Base-by-base conservation (phyloP, 2,113 vertebrate genomes). In the Turdus rufiventris region DNA sequence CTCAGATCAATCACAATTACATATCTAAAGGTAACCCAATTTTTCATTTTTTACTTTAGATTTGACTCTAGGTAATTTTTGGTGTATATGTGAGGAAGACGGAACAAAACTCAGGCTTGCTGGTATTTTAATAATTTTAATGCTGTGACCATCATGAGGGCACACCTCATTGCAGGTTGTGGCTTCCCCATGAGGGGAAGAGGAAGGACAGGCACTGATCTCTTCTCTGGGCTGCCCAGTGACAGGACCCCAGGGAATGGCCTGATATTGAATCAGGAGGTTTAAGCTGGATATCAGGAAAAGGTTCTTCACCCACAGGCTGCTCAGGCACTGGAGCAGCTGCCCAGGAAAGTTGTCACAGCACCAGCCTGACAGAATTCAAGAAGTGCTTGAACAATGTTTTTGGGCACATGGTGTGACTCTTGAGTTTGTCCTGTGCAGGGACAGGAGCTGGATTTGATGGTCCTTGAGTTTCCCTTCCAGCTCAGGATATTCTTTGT, bases 181-280 rank as follows among this genome's bases (percentile, higher is more conserved):
- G 23, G 5, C 28, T 53, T 74, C 18, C 28, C 38, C 0, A 0
- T 26, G 14, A 53, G 28, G 23, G 16, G 28, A 58, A 29, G 28
- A 33, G 8, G 8, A 24, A 3, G 23, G 18, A 3, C 60, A 58
- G 45, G 6, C 2, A 66, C 33, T 36, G 43, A 38, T 73, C 23
- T 58, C 10, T 51, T 17, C 33, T 43, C 14, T 58, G 21, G 57
- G 6, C 21, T 65, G 21, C 3, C 10, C 86, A 20, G 18, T 20
- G 28, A 51, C 28, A 53, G 36, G 12, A 51, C 12, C 12, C 3
- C 0, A 38, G 12, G 43, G 26, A 63, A 21, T 23, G 25, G 12
- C 21, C 43, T 79, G 40, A 34, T 34, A 31, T 1, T 71, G 29
- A 2, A 24, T 31, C 11, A 7, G 56, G 26, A 57, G 14, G 14